Evolutionary conservation across 2,113 vertebrate species (phyloP), one percentile per base, ranked within the genome.

Genomic region (Canis aureus): DNA sequence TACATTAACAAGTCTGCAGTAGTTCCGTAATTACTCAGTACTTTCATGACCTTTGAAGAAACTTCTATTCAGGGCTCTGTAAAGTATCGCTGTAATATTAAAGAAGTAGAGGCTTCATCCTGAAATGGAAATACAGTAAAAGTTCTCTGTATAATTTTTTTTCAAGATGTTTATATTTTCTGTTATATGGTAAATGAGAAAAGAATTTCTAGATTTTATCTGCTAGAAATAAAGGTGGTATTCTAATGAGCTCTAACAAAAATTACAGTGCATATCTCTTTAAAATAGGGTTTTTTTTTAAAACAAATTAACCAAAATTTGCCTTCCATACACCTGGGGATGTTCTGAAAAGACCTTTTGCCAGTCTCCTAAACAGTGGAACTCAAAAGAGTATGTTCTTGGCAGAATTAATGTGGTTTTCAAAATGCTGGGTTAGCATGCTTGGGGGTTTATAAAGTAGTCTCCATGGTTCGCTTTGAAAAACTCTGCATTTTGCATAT

Each of bases 211-310:
- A 60, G 20, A 89, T 59, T 97, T 19, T 93, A 89, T 89, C 51
- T 89, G 38, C 29, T 88, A 85, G 84, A 96, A 94, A 89, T 83
- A 91, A 91, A 85, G 35, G 27, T 94, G 57, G 38, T 55, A 53
- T 91, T 91, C 66, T 93, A 86, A 43, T 67, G 83, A 96, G 23
- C 25, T 89, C 53, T 85, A 81, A 86, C 60, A 81, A 88, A 76
- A 85, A 74, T 88, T 66, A 93, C 51, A 60, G 10, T 74, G 43
- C 62, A 81, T 1, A 53, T 92, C 11, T 95, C 35, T 92, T 85
- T 92, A 69, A 88, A 69, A n/a, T 38, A 74, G 25, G 51, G 35
- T 43, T 95, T 76, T 94, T 10, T 93, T 85, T 79, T 60, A 76
- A 93, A 96, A 85, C 8, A 64, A 86, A 80, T 16, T 79, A 82